Evolutionary conservation across 2,113 vertebrate genomes (phyloP).

Genomic region (Donacobius atricapilla): DNA sequence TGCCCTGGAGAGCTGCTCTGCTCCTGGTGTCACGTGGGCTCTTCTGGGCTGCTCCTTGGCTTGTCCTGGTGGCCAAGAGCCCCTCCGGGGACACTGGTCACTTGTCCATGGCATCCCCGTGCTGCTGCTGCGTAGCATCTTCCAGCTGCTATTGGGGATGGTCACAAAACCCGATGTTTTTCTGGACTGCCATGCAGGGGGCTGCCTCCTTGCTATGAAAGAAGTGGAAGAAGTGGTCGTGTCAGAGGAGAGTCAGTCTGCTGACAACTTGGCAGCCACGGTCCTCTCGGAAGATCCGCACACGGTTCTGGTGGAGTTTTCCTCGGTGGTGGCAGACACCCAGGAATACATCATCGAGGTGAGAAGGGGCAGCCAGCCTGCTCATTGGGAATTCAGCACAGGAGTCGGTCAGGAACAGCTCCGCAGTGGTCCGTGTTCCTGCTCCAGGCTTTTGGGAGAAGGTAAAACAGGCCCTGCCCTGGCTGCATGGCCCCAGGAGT

Average conservation of each 20-base stretch:
- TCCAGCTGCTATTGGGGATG: not conserved
- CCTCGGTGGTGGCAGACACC: constrained; percentile 94
- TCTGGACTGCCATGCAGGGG: constrained; percentile 74
- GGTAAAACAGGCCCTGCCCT: not conserved
- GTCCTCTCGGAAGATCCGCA: constrained; percentile 89
- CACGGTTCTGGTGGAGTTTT: constrained; percentile 94
- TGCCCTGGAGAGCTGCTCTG: not conserved
- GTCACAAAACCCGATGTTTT: not conserved
- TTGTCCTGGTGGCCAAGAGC: not conserved
- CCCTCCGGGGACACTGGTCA: not conserved
- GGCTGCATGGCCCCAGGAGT: not conserved
- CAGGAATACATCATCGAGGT: constrained; percentile 99
- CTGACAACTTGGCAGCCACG: constrained; percentile 73
- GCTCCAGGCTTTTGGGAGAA: not conserved
- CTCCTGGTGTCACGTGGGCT: not conserved
- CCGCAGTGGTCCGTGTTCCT: not conserved
- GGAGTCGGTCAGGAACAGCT: not conserved
- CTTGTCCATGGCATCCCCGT: not conserved
- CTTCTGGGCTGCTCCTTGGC: not conserved
- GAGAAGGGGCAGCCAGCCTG: not conserved
- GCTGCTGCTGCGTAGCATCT: accelerated
- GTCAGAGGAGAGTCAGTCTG: constrained; percentile 73
- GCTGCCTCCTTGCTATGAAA: constrained; percentile 80
- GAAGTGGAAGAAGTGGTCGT: constrained; percentile 72
- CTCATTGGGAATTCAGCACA: accelerated